Base-by-base conservation (phyloP, 2,888 invertebrate species). In the Fragum fragum region DNA sequence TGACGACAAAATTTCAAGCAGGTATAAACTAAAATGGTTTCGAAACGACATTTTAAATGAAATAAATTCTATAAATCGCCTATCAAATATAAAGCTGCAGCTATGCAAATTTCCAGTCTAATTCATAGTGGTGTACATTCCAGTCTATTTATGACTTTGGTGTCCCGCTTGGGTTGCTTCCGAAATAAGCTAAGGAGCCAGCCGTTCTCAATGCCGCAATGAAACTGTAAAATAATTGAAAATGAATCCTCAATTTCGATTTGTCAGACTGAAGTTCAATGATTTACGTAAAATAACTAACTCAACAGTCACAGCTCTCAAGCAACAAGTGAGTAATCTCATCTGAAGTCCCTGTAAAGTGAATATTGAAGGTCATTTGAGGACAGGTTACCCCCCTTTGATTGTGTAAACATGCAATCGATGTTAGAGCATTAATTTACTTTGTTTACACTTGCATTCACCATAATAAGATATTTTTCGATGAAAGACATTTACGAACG, bases 101-200 rank as follows among this genome's bases (percentile, higher is more conserved):
- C n/a, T n/a, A n/a, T n/a, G n/a, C n/a, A n/a, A n/a, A 9, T 9
- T 47, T 47, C 47, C 47, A 47, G 47, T 47, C 47, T 47, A 47
- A 5, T 9, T 5, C 2, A 9, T 47, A 9, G 7, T 16, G 3
- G 47, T 14, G 2, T 47, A 14, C 5, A 47, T 14, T 9, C 47
- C 14, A 39, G 14, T 9, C 6, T 39, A 9, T 14, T 39, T 14
- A 9, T 6, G 39, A 11, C n/a, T 53, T n/a, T n/a, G 18, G n/a
- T n/a, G n/a, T n/a, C n/a, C 61, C 61, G 32, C 66, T 61, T 71
- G 63, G 78, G 36, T 63, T 42, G 63, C 74, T n/a, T n/a, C n/a
- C n/a, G n/a, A n/a, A n/a, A n/a, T n/a, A n/a, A n/a, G n/a, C n/a
- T 9, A 47, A 16, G n/a, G 47, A 47, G 3, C 47, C 47, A 16